Conservation (phyloP, 2,113 vertebrate species). For the Takifugu flavidus region DNA sequence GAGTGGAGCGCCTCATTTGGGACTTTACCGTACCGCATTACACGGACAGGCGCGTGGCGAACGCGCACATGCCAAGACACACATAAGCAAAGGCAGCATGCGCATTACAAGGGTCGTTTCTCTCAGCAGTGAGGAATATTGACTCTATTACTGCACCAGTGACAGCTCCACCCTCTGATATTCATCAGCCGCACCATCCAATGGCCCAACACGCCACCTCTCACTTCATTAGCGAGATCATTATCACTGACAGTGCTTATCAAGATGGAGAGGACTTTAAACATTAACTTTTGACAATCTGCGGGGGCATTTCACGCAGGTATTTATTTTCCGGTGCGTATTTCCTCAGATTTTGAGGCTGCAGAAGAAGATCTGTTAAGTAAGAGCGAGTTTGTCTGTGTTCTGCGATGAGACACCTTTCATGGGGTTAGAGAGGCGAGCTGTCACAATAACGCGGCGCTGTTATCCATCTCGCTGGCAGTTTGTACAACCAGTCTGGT, state of each 20-base stretch:
- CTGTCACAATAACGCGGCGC: constrained; percentile 31
- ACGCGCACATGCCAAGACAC: constrained; percentile 13
- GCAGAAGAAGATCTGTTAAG: constrained; percentile 42
- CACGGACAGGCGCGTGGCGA: constrained; percentile 1
- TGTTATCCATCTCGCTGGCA: constrained; percentile 30
- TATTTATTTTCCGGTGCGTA: constrained; percentile 8
- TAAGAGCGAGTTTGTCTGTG: constrained; percentile 44
- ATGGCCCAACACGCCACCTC: constrained; percentile 48
- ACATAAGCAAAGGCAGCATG: constrained; percentile 15
- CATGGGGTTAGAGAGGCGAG: constrained; percentile 42
- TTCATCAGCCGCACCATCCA: constrained; percentile 57
- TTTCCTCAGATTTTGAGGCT: constrained; percentile 33
- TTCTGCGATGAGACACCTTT: constrained; percentile 43
- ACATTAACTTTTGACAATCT: constrained; percentile 14
- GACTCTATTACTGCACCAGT: constrained; percentile 64
- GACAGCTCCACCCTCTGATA: constrained; percentile 55
- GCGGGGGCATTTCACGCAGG: neutral
- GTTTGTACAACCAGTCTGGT: constrained; percentile 45
- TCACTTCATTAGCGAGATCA: constrained; percentile 65
- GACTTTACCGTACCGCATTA: constrained; percentile 6
- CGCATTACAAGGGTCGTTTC: constrained; percentile 10
- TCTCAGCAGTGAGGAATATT: constrained; percentile 43
- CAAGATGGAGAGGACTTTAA: constrained; percentile 43
- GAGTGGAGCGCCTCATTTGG: neutral
- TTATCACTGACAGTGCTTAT: constrained; percentile 62